phyloP scores from a whole-genome alignment of 1,140 invertebrate species.

The Drosophila orena region DNA sequence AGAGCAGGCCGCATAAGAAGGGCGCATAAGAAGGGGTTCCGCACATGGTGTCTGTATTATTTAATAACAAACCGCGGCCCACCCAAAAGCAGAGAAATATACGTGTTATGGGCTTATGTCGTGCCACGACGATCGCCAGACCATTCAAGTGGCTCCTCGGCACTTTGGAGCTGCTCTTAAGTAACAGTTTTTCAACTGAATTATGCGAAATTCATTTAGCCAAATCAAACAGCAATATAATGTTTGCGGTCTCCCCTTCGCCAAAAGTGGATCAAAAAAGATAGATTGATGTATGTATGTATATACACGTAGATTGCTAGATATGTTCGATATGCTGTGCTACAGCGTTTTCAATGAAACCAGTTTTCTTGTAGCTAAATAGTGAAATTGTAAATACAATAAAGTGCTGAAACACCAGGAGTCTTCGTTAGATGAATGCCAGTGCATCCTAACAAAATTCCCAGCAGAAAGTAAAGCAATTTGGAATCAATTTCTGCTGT shows the following conservation, averaged over 20 bases:
- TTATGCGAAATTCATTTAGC: constrained; percentile 53
- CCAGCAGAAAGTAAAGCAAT: constrained; percentile 18
- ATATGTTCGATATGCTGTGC: background rate
- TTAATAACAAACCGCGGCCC: constrained; percentile 42
- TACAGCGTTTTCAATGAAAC: background rate
- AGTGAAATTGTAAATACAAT: background rate
- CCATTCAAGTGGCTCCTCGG: constrained; percentile 50
- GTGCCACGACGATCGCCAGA: constrained; percentile 25
- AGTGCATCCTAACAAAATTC: background rate
- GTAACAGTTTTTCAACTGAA: constrained; percentile 43
- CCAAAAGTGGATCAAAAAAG: constrained; percentile 6
- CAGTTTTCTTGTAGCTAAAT: background rate
- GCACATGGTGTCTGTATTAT: constrained; percentile 35
- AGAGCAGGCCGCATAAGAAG: constrained; percentile 49
- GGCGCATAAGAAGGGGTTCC: constrained; percentile 57
- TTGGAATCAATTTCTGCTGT: constrained; percentile 31
- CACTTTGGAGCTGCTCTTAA: constrained; percentile 20
- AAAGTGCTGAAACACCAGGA: too few relatives aligned
- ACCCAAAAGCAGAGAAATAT: background rate
- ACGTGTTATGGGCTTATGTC: background rate
- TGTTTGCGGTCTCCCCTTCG: constrained; percentile 9
- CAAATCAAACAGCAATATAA: constrained; percentile 45
- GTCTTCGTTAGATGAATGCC: too few relatives aligned
- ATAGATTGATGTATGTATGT: too few relatives aligned
- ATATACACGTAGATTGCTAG: background rate